These are phyloP conservation scores for Eupeodes corollae DNA, from an alignment of 1,140 invertebrate genomes.

Conservation along the genomic window DNA sequence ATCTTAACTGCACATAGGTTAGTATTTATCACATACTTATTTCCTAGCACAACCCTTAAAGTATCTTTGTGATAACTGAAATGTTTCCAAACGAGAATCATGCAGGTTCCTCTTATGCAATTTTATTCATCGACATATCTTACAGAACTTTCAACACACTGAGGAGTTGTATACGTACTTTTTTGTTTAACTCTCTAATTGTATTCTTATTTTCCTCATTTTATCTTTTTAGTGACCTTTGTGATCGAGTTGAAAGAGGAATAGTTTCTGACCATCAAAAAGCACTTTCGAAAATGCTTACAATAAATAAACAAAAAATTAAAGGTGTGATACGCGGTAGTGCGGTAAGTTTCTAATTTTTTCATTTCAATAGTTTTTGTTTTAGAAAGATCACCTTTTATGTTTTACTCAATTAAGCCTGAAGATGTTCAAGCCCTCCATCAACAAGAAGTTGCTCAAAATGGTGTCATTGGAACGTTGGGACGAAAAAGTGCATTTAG, in stretches of 20 bases:
- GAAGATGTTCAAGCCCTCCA: conserved; percentile 54
- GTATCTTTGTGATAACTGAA: no score
- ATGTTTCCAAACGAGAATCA: no score
- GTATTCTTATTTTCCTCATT: no score
- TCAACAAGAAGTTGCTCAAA: conserved; percentile 55
- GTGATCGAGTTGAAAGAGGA: conserved; percentile 58
- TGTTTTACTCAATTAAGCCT: conserved; percentile 33
- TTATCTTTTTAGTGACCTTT: conserved; percentile 51
- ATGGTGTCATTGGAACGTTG: conserved; percentile 55
- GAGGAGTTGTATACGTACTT: no score
- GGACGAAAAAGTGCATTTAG: conserved; percentile 58
- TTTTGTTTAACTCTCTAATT: background rate
- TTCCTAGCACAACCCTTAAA: no score
- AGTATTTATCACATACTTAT: background rate
- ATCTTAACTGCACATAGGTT: background rate
- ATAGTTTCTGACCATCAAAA: conserved; percentile 56
- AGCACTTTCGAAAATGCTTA: conserved; percentile 55
- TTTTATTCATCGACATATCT: no score
- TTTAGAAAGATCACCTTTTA: background rate
- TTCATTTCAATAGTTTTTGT: background rate
- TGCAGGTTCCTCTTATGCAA: no score
- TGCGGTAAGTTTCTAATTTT: background rate
- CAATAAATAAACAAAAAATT: conserved; percentile 57
- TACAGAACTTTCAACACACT: no score
- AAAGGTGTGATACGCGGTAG: conserved; percentile 51